These are phyloP conservation scores for Bombyx mandarina DNA, from an alignment of 1,140 invertebrate genomes.

Conservation along the genomic window DNA sequence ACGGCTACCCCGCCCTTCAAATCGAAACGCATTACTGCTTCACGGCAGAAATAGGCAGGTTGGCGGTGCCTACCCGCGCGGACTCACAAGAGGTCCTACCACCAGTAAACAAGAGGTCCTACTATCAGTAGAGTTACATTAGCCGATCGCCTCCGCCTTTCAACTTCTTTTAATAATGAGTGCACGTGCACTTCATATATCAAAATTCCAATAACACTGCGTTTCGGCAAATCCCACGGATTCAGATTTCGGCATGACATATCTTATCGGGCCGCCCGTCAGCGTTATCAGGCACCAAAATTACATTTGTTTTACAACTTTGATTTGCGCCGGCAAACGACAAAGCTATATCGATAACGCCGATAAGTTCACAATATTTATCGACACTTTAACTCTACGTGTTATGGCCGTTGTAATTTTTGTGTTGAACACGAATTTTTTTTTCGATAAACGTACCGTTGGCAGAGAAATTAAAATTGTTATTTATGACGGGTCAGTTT, in stretches of 20 bases:
- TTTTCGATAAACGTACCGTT: conserved; percentile 45
- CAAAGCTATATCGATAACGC: conserved; percentile 36
- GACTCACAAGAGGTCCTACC: too few species aligned
- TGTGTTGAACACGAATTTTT: conserved; percentile 57
- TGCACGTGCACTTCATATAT: not conserved
- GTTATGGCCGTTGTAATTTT: conserved; percentile 67
- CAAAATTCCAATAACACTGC: conserved; percentile 43
- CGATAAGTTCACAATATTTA: conserved; percentile 16
- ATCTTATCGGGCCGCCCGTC: conserved; percentile 43
- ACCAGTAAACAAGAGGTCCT: too few species aligned
- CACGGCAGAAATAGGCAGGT: too few species aligned
- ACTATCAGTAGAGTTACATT: too few species aligned
- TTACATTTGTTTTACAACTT: conserved; percentile 67
- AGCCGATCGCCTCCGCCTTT: too few species aligned
- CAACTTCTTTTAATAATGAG: too few species aligned
- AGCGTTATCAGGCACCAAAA: conserved; percentile 52
- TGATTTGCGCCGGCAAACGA: conserved; percentile 59
- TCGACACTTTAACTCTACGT: conserved; percentile 49
- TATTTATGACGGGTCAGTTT: too few species aligned
- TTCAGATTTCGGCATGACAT: conserved; percentile 61
- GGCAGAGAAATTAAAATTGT: conserved; percentile 2
- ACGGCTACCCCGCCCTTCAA: too few species aligned
- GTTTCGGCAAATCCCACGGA: conserved; percentile 54
- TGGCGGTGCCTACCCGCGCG: too few species aligned
- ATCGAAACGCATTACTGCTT: too few species aligned